Conservation (phyloP, 2,797 vertebrate genomes). For the Coreius guichenoti region DNA sequence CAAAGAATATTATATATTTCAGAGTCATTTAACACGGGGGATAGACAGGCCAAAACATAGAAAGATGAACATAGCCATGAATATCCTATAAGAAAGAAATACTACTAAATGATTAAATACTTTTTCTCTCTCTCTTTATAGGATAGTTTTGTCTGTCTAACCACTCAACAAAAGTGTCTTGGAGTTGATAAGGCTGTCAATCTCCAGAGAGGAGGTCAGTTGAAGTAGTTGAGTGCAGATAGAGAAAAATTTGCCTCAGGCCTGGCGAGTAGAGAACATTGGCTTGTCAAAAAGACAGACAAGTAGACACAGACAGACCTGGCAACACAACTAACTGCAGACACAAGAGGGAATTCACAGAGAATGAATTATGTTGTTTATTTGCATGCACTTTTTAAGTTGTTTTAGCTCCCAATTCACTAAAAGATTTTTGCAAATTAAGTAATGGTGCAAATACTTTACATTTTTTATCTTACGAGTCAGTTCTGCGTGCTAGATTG, state of each 20-base stretch:
- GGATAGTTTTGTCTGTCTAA: slow-evolving; percentile 18
- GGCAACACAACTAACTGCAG: not conserved
- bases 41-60: not conserved
- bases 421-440: not conserved
- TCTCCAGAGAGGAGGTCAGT: slow-evolving; percentile 31
- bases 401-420: not conserved
- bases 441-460: not conserved
- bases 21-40: not conserved
- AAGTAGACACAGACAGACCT: slow-evolving; percentile 22
- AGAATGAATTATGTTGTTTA: not conserved
- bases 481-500: not conserved
- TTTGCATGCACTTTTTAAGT: not conserved
- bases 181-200: slow-evolving; percentile 17
- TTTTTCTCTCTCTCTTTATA: slow-evolving; percentile 6
- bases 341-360: slow-evolving; percentile 10
- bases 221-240: slow-evolving; percentile 8
- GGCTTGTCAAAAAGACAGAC: slow-evolving; percentile 48
- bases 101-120: slow-evolving; percentile 8
- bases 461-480: not conserved
- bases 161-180: slow-evolving; percentile 19
- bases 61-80: not conserved
- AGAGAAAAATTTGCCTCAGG: slow-evolving; percentile 26
- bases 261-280: slow-evolving; percentile 51
- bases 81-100: not conserved
- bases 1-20: too few relatives aligned